Conservation (phyloP, 2,888 invertebrate species). For the Cremastinae sp. region DNA sequence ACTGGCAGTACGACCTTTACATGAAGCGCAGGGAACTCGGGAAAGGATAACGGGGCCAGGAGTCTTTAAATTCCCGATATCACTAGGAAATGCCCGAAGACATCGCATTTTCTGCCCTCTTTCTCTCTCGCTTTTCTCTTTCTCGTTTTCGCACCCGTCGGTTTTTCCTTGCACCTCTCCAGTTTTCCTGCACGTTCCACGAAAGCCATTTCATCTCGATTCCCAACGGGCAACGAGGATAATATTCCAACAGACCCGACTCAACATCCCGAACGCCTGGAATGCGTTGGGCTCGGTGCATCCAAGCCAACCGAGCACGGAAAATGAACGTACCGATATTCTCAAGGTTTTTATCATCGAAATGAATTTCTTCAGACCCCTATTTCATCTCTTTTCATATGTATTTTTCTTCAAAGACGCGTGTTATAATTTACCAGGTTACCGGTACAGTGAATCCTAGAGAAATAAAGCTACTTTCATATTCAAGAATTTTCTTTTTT, state of each 20-base stretch:
- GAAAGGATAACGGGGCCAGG: conserved; percentile 1
- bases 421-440: too few species aligned
- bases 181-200: conserved; percentile 22
- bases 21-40: conserved; percentile 13
- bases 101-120: conserved; percentile 32
- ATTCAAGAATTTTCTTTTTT: too few species aligned
- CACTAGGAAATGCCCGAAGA: conserved; percentile 21
- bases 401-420: neutral
- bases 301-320: too few species aligned
- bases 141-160: conserved; percentile 12
- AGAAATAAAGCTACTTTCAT: too few species aligned
- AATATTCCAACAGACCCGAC: conserved; percentile 28
- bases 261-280: neutral
- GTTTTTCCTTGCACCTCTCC: conserved; percentile 8
- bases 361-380: neutral
- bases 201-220: conserved; percentile 50
- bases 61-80: conserved; percentile 56
- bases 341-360: conserved; percentile 18
- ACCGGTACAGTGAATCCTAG: too few species aligned
- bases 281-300: neutral
- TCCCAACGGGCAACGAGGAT: conserved; percentile 21
- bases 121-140: neutral
- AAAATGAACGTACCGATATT: conserved; percentile 18
- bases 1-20: neutral
- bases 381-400: neutral